Evolutionary conservation across 2,888 invertebrate species (phyloP), one percentile per base, ranked within the genome.

Genomic region (Lasioglossum lativentre): DNA sequence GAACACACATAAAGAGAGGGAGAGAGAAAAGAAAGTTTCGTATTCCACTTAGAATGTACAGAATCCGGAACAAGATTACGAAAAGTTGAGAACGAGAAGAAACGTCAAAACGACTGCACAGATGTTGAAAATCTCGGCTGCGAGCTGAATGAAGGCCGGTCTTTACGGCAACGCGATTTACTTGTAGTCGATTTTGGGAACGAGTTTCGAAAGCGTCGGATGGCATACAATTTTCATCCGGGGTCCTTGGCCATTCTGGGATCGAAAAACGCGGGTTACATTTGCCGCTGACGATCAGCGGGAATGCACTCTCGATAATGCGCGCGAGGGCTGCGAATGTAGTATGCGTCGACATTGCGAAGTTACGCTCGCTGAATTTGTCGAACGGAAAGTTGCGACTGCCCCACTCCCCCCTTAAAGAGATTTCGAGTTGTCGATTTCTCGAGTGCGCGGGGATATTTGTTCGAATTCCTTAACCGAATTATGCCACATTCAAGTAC

Each of bases 271-370:
- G 47, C 42, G 27, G 68, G 23, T 70, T 77, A 76, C 68, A 75
- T 70, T 52, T 75, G 19, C 5, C 14, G 1, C 8, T n/a, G 27
- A 74, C 80, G 85, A 84, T 85, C 85, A 66, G 19, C 42, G 34
- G 68, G 74, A 68, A 85, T 84, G 80, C 70, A 80, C 80, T 77
- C 80, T 40, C 80, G 70, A 74, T 85, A 77, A 85, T 85, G 71
- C 3, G 47, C 40, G 16, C 79, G 59, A 23, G 14, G 52, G 14
- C 59, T 74, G 74, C 34, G 63, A 85, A 84, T 76, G 76, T 66
- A 77, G 76, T 66, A 77, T 74, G 59, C 73, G n/a, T 38, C 68
- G 27, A 74, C 68, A 70, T 77, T 40, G 23, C 27, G 74, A 84
- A 79, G 30, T 85, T 76, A 76, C 75, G 40, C 72, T 40, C 40